Evolutionary conservation across 1,140 invertebrate species (phyloP).

Genomic region (Drosophila pseudoananassae): DNA sequence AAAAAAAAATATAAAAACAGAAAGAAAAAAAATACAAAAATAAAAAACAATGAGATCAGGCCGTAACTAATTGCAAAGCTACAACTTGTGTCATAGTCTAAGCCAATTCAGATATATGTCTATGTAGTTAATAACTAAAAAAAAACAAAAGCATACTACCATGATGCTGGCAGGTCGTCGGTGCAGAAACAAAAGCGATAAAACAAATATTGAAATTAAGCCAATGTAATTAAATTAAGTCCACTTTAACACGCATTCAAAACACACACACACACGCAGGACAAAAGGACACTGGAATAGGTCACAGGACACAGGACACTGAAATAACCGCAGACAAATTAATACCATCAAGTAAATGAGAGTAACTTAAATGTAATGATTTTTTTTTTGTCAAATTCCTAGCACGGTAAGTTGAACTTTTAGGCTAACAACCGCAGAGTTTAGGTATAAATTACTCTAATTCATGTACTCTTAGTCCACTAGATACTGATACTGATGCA

Average conservation of each 20-base stretch:
- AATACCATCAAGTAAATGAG: slow-evolving; percentile 41
- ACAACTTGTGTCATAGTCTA: slow-evolving; percentile 48
- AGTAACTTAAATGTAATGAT: slow-evolving; percentile 25
- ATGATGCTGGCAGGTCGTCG: background rate
- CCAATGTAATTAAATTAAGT: slow-evolving; percentile 71
- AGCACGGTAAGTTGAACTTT: slow-evolving; percentile 66
- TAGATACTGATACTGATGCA: slow-evolving; percentile 24
- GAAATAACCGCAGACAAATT: slow-evolving; percentile 33
- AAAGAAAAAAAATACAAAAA: background rate
- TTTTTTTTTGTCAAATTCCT: slow-evolving; percentile 68
- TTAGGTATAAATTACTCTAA: slow-evolving; percentile 53
- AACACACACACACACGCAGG: background rate
- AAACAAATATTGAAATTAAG: slow-evolving; percentile 63
- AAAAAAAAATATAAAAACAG: background rate
- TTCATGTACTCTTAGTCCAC: slow-evolving; percentile 58
- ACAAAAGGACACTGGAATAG: background rate
- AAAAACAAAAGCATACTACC: slow-evolving; percentile 11
- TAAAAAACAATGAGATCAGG: background rate
- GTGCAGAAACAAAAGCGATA: slow-evolving; percentile 11
- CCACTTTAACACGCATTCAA: slow-evolving; percentile 36
- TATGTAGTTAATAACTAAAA: slow-evolving; percentile 56
- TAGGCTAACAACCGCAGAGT: slow-evolving; percentile 52
- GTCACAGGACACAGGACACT: background rate
- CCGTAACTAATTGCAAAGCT: slow-evolving; percentile 40
- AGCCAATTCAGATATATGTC: slow-evolving; percentile 34